Base-by-base conservation (phyloP, 2,797 vertebrate genomes). In the Hafferia zeledoni region DNA sequence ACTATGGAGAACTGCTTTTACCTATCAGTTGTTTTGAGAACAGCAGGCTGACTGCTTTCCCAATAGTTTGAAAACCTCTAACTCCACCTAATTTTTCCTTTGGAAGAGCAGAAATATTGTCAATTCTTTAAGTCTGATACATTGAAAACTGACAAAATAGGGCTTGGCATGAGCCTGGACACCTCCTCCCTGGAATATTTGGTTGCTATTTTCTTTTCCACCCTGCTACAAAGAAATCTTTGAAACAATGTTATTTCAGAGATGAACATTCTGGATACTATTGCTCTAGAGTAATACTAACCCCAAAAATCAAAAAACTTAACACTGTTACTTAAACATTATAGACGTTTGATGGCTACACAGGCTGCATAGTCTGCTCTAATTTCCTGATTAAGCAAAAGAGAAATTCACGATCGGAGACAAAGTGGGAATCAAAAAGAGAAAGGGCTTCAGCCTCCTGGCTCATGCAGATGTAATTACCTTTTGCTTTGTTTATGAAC, bases 401-500 rank as follows among this genome's bases (percentile, higher is more conserved):
- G 33, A 77, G 22, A 80, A 86, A 44, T 59, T 87, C 23, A 50
- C 3, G 0, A 81, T 28, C 17, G 77, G 24, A 71, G 13, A n/a
- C 12, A 57, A 46, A 67, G 11, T 53, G 22, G 15, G 47, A 50
- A 57, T 52, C n/a, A 17, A 68, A 71, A 90, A 68, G 7, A 49
- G 28, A 31, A 75, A 49, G 31, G 43, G 30, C 67, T 67, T 69
- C 49, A 37, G 16, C 41, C 79, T 91, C 16, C 44, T 86, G 52
- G 22, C 17, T 52, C 49, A 31, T 57, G 30, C 39, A 69, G 61
- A 43, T 47, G 43, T 55, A 74, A 53, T 83, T 83, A 41, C 39
- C 17, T 77, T 83, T 82, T 28, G 75, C 31, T 57, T 82, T 71
- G 37, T 78, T 91, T 82, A 87, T 60, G 60, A 56, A 86, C 67